phyloP scores from a whole-genome alignment of 2,888 invertebrate species.

The Heterodera filipjevi region DNA sequence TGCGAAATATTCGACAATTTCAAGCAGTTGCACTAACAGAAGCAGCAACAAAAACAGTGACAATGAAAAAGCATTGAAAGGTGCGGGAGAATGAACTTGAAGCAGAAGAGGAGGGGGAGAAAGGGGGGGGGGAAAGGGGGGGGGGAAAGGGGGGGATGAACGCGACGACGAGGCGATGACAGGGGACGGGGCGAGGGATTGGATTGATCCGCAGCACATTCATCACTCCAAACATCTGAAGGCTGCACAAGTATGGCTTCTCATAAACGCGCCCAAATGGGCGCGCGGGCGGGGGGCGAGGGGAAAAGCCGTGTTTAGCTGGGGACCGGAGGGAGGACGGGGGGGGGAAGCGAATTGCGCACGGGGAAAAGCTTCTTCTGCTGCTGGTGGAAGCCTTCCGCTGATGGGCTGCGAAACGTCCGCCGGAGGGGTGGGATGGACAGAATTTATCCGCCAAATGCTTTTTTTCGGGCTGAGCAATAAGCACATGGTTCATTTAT shows the following conservation, averaged over 20 bases:
- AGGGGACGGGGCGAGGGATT: background rate
- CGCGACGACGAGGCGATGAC: background rate
- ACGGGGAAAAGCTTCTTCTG: background rate
- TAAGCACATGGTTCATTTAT: background rate
- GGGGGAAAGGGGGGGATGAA: background rate
- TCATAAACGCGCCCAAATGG: background rate
- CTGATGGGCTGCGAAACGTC: background rate
- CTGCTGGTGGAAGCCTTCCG: background rate
- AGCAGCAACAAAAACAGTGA: background rate
- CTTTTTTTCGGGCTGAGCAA: background rate
- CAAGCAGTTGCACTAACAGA: background rate
- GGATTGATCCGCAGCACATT: background rate
- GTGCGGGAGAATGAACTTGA: background rate
- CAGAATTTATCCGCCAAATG: background rate
- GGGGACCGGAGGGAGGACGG: background rate
- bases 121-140: background rate
- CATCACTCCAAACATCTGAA: background rate
- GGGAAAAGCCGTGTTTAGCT: background rate
- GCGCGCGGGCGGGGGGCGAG: background rate
- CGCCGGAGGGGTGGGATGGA: background rate
- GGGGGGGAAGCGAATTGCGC: background rate
- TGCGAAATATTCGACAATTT: background rate
- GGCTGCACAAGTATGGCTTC: background rate
- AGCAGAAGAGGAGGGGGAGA: background rate
- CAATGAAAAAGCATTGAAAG: background rate